Conservation (phyloP, 2,888 invertebrate species). For the Metalampra italica region DNA sequence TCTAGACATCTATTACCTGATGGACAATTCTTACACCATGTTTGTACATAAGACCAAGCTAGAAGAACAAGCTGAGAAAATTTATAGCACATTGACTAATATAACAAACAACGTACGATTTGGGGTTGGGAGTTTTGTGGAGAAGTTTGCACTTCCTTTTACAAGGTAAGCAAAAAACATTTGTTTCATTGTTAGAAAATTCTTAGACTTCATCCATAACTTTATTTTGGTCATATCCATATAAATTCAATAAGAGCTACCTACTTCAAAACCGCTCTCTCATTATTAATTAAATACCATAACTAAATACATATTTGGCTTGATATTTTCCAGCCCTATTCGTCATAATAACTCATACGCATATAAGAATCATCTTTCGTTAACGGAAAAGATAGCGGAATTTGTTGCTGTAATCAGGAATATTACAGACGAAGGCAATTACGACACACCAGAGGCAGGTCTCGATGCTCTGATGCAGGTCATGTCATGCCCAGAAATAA, state of each 20-base stretch:
- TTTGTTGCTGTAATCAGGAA: constrained; percentile 34
- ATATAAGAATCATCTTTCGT: constrained; percentile 84
- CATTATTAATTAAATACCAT: no score
- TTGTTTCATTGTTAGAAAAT: no score
- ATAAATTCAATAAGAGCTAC: no score
- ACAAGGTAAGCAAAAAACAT: constrained; percentile 57
- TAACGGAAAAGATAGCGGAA: constrained; percentile 76
- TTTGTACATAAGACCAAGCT: constrained; percentile 72
- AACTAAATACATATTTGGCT: no score
- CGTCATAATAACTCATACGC: constrained; percentile 22
- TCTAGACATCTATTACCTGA: constrained; percentile 89
- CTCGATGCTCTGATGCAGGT: constrained; percentile 94
- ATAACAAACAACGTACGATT: constrained; percentile 82
- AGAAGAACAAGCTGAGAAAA: constrained; percentile 61
- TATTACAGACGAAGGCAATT: constrained; percentile 59
- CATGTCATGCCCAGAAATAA: constrained; percentile 84
- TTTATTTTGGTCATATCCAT: no score
- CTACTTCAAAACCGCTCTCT: no score
- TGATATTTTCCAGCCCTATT: no score
- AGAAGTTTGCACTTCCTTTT: constrained; percentile 83
- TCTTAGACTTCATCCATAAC: no score
- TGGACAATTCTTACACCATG: constrained; percentile 90
- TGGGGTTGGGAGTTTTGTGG: constrained; percentile 84
- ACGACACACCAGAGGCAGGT: constrained; percentile 89
- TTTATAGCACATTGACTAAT: constrained; percentile 67